Percentiles rank a stretch among this genome's conserved stretches.
Conservation (phyloP, 2,113 vertebrate species). For the Camarhynchus parvulus region DNA sequence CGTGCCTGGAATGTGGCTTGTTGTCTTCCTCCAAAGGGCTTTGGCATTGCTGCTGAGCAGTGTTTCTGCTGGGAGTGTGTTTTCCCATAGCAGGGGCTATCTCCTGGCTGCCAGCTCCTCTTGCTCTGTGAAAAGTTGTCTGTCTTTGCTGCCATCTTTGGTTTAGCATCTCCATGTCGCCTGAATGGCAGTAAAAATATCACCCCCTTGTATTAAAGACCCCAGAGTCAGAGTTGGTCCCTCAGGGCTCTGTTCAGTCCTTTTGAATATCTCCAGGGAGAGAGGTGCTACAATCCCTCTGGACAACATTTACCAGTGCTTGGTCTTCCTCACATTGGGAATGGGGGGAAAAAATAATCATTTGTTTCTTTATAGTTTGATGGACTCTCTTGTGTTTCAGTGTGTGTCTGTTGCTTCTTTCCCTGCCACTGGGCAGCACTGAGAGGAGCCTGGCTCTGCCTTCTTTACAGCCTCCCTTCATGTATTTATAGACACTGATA, state of each 20-base stretch:
- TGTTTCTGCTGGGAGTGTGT: background rate
- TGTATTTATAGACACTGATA: background rate
- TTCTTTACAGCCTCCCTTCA: background rate
- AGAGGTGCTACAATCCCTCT: background rate
- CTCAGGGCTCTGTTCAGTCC: background rate
- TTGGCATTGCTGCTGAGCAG: background rate
- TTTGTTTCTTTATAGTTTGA: background rate
- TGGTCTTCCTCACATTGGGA: background rate
- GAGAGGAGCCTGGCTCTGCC: background rate
- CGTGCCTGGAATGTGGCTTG: background rate
- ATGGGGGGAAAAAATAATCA: no score
- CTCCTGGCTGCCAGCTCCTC: background rate
- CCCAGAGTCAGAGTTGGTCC: fast-evolving
- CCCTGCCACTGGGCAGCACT: background rate
- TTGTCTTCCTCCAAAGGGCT: background rate
- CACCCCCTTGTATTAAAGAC: background rate
- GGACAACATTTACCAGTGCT: background rate
- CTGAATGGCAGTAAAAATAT: background rate
- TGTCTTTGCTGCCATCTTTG: background rate
- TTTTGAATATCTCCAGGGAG: background rate
- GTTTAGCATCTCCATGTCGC: background rate
- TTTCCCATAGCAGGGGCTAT: background rate
- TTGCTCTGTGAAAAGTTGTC: background rate
- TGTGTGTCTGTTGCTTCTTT: background rate
- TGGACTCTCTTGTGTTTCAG: background rate